Conservation (phyloP, 1,140 invertebrate species). For the Diploscapter pachys region DNA sequence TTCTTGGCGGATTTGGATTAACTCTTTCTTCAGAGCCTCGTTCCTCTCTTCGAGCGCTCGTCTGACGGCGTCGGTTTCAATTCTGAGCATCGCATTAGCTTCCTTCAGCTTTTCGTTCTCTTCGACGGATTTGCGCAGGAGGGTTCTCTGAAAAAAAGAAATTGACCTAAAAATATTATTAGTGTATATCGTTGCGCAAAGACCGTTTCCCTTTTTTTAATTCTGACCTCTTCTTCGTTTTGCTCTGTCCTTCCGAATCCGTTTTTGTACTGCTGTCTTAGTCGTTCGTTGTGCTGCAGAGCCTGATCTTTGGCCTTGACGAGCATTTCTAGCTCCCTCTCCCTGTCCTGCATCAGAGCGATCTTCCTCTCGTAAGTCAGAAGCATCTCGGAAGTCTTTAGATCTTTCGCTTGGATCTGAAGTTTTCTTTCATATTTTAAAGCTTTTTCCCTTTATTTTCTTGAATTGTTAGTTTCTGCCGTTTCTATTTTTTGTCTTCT, state of each 20-base stretch:
- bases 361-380: conserved; percentile 34
- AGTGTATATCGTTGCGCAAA: no score
- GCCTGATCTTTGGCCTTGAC: no score
- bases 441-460: not conserved
- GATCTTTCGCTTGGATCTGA: conserved; percentile 24
- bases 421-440: conserved; percentile 8
- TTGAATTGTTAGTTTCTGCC: conserved; percentile 8
- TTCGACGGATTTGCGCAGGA: not conserved
- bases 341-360: conserved; percentile 17
- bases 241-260: not conserved
- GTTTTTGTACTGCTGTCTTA: not conserved
- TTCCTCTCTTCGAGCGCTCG: not conserved
- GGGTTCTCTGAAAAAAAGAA: not conserved
- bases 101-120: conserved; percentile 6
- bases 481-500: not conserved
- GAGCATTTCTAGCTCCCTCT: conserved; percentile 29
- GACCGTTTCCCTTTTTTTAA: no score
- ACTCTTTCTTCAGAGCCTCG: not conserved
- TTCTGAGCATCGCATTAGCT: not conserved
- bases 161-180: not conserved
- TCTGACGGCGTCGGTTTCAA: not conserved
- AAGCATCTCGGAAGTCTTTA: conserved; percentile 21
- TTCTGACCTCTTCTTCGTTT: no score
- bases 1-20: not conserved
- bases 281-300: not conserved